Evolutionary conservation across 2,113 vertebrate genomes (phyloP).

Genomic region (Oenanthe melanoleuca): DNA sequence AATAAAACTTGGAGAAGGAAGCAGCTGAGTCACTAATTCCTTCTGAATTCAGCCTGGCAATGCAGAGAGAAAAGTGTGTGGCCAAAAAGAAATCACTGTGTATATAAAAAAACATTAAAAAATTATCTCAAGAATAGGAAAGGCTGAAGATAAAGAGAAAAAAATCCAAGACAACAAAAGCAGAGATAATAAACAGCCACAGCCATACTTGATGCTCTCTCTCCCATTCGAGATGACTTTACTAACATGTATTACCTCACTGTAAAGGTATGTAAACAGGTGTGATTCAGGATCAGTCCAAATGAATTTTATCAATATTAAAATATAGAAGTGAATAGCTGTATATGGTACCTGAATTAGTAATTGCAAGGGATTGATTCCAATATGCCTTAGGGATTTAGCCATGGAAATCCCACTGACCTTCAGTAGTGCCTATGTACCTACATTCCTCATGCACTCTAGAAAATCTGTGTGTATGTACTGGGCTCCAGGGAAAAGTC

Average conservation of each 20-base stretch:
- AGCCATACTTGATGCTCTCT: neutral
- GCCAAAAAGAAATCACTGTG: neutral
- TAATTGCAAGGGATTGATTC: neutral
- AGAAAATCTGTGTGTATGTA: neutral
- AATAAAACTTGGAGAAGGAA: neutral
- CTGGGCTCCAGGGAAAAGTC: neutral
- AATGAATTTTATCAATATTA: neutral
- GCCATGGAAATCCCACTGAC: constrained; percentile 3
- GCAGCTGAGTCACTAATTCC: neutral
- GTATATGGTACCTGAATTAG: neutral
- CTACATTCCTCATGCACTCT: neutral
- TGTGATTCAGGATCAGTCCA: neutral
- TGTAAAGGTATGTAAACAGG: neutral
- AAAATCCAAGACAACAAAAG: neutral
- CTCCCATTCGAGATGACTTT: neutral
- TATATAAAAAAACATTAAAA: neutral
- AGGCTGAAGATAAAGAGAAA: neutral
- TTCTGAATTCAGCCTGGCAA: constrained; percentile 20
- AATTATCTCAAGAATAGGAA: neutral
- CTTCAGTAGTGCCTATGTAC: neutral
- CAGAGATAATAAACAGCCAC: neutral
- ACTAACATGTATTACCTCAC: neutral
- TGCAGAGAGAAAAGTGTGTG: neutral
- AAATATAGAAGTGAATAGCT: neutral
- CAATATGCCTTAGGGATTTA: neutral